These are phyloP conservation scores for Athrips mouffetella DNA, from an alignment of 2,888 invertebrate genomes.

Conservation along the genomic window DNA sequence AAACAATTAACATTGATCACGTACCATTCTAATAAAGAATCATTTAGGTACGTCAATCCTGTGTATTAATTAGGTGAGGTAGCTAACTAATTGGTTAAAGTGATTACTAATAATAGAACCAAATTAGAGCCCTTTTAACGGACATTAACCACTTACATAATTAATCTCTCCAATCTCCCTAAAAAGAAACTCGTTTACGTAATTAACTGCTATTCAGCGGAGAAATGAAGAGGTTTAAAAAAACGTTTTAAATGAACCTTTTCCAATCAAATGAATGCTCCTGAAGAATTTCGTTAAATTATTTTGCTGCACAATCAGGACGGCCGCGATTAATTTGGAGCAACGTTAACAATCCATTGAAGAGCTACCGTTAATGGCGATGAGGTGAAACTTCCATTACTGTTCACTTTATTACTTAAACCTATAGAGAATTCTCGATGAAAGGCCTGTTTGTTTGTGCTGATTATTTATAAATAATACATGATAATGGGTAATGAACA, in stretches of 20 bases:
- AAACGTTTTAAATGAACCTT: conserved; percentile 8
- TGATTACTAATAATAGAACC: conserved; percentile 20
- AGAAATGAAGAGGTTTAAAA: conserved; percentile 15
- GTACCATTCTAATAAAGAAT: too few relatives aligned
- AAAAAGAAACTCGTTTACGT: conserved; percentile 22
- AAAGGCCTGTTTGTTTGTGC: too few relatives aligned
- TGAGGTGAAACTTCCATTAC: not conserved
- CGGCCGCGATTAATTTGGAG: conserved; percentile 2
- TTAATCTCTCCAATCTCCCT: conserved; percentile 18
- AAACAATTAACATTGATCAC: too few relatives aligned
- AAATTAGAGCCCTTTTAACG: conserved; percentile 16
- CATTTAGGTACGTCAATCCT: too few relatives aligned
- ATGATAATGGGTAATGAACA: too few relatives aligned
- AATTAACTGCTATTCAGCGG: conserved; percentile 21
- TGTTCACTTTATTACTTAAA: not conserved
- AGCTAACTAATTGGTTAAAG: conserved; percentile 7
- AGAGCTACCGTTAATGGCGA: too few relatives aligned
- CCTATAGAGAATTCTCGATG: too few relatives aligned
- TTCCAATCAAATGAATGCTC: conserved; percentile 8
- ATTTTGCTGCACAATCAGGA: conserved; percentile 8
- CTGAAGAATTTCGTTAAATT: conserved; percentile 2
- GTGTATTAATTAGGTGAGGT: not conserved
- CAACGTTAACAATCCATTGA: not conserved
- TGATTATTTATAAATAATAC: too few relatives aligned
- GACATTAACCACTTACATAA: conserved; percentile 20